Evolutionary conservation across 2,797 vertebrate genomes (phyloP).

Genomic region (Thaleichthys pacificus): DNA sequence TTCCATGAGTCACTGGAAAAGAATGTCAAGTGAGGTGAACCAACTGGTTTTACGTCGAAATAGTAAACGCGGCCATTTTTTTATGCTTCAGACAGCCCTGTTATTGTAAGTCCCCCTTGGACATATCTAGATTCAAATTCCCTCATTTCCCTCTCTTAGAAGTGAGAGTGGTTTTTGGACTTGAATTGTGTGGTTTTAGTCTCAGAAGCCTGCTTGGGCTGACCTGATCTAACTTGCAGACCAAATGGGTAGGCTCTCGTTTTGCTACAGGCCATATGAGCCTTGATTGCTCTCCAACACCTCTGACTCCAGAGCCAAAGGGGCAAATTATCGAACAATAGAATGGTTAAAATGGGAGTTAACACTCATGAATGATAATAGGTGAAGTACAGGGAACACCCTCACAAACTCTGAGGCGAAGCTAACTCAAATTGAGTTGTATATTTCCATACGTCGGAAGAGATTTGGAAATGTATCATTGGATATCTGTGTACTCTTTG

Average conservation of each 20-base stretch:
- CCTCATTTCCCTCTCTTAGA: constrained; percentile 1
- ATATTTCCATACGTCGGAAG: too few species aligned
- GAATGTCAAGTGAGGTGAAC: too few species aligned
- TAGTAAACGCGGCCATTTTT: too few species aligned
- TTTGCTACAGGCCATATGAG: neutral
- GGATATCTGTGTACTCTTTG: too few species aligned
- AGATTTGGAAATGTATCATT: too few species aligned
- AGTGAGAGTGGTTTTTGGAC: neutral
- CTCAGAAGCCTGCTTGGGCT: neutral
- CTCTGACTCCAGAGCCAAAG: constrained; percentile 2
- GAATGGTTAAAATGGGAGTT: neutral
- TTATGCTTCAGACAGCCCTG: too few species aligned
- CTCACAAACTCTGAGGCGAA: neutral
- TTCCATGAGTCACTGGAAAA: too few species aligned
- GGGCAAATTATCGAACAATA: neutral
- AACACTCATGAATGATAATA: neutral
- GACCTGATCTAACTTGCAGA: constrained; percentile 7
- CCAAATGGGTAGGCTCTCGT: neutral
- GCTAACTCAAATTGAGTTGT: too few species aligned
- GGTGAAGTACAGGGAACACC: neutral
- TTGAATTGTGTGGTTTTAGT: neutral
- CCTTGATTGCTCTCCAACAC: constrained; percentile 6
- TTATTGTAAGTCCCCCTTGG: neutral
- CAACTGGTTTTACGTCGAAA: too few species aligned
- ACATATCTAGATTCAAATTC: neutral